A percentile compares a stretch with the other conserved stretches of the same genome.
Conservation (phyloP, 2,888 invertebrate species). For the Meteorus cinctellus region DNA sequence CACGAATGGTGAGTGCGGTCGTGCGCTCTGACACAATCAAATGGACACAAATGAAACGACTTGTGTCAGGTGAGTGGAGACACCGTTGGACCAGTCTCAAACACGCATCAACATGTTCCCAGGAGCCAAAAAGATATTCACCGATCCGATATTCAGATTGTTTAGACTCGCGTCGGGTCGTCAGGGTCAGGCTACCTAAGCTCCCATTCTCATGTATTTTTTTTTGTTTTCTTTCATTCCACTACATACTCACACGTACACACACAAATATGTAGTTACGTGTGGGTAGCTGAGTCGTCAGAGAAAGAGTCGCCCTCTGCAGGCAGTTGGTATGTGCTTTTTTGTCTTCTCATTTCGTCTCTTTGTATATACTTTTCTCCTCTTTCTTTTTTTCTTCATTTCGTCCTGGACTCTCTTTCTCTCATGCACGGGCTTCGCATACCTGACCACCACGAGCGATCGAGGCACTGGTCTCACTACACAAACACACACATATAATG, state of each 20-base stretch:
- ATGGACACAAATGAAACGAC: conserved; percentile 24
- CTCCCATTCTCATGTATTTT: conserved; percentile 25
- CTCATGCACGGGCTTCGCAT: conserved; percentile 65
- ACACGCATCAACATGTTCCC: conserved; percentile 61
- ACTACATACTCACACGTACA: neutral
- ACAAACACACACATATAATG: neutral
- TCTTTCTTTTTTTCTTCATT: conserved; percentile 36
- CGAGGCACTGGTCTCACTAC: conserved; percentile 24
- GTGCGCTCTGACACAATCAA: conserved; percentile 10
- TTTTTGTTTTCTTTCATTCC: conserved; percentile 13
- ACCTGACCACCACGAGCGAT: conserved; percentile 69
- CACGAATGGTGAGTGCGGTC: conserved; percentile 29
- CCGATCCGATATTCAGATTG: conserved; percentile 63
- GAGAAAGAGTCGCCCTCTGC: conserved; percentile 12
- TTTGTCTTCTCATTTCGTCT: conserved; percentile 32
- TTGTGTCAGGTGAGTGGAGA: neutral
- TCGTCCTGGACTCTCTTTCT: conserved; percentile 20
- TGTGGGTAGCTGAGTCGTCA: neutral
- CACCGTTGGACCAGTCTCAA: conserved; percentile 20
- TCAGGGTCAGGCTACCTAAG: conserved; percentile 57
- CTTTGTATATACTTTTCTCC: conserved; percentile 21
- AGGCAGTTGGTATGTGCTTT: conserved; percentile 9
- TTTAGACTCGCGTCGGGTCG: conserved; percentile 63
- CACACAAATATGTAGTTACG: neutral
- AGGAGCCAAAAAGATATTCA: conserved; percentile 59